These are phyloP conservation scores for Smithornis capensis DNA, from an alignment of 2,113 vertebrate genomes.

Conservation along the genomic window DNA sequence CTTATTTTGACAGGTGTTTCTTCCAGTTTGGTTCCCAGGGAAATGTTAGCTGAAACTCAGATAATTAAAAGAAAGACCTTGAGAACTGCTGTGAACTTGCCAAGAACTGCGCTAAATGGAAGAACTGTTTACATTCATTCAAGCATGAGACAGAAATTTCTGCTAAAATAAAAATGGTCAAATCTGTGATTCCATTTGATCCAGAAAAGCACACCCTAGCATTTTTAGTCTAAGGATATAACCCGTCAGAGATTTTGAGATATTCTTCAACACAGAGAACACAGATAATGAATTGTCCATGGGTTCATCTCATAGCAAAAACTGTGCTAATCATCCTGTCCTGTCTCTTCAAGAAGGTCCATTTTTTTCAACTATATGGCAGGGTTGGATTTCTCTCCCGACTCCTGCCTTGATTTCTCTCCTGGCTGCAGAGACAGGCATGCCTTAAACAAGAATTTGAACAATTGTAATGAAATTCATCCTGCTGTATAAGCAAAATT, in stretches of 20 bases:
- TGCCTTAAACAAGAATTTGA: background rate
- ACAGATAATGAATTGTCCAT: background rate
- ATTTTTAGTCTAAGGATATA: background rate
- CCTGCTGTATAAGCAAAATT: conserved; percentile 4
- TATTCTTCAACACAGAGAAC: background rate
- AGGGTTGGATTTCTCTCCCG: background rate
- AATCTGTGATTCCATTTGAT: background rate
- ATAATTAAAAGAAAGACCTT: conserved; percentile 12
- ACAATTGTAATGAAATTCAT: background rate
- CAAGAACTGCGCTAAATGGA: conserved; percentile 1
- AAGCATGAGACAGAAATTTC: background rate
- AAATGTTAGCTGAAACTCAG: background rate
- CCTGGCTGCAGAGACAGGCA: background rate
- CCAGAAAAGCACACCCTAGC: background rate
- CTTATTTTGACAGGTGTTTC: background rate
- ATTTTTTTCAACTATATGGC: background rate
- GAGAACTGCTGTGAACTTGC: conserved; percentile 6
- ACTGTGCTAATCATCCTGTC: background rate
- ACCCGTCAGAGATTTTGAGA: background rate
- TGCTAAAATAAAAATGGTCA: background rate
- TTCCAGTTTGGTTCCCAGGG: background rate
- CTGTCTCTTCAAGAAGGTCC: background rate
- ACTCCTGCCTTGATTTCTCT: background rate
- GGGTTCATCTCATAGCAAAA: background rate
- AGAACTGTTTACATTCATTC: background rate